Evolutionary conservation across 2,797 vertebrate genomes (phyloP), one percentile per base, ranked within the genome.

Genomic region (Acanthurus tractus): DNA sequence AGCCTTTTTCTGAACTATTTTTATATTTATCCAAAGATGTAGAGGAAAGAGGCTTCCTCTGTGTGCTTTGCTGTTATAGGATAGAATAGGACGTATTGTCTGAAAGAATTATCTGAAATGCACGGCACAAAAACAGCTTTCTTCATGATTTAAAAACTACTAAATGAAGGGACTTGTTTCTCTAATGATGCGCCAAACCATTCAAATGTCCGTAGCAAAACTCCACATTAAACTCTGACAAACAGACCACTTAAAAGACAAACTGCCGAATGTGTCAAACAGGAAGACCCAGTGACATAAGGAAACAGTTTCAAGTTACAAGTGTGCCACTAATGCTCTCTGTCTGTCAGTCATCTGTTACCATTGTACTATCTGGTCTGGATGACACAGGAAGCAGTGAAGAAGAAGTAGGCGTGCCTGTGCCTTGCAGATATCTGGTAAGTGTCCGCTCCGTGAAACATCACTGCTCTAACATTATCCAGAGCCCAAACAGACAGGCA

Each of bases 391-490:
- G 87, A 85, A 87, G 75, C 53, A 42, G 34, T 0, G 12, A 77
- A 38, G 78, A 79, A 79, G 67, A 74, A 46, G 63, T 63, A 70
- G 76, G 78, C 1, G 45, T 79, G 65, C 44, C 58, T 58, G 45
- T 38, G 22, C 20, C 66, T 63, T 17, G 20, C 53, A 77, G 84
- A 85, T 85, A 63, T 83, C 66, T 85, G 78, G 71, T 20, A 0
- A 70, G 38, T 66, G 64, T 88, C 82, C 44, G 70, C 15, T 34
- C 54, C 36, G 68, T 63, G 23, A 49, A 85, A 68, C 72, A 44
- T 76, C 49, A 29, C 57, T 42, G 65, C 74, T 82, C 20, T 57
- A 72, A 93, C 87, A 81, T 49, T 87, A 79, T 84, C 89, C 89
- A 93, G 86, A 90, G 29, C 57, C 67, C 57, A 67, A 65, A 69